These are phyloP conservation scores for Araneus ventricosus DNA, from an alignment of 1,140 invertebrate species.

Conservation along the genomic window DNA sequence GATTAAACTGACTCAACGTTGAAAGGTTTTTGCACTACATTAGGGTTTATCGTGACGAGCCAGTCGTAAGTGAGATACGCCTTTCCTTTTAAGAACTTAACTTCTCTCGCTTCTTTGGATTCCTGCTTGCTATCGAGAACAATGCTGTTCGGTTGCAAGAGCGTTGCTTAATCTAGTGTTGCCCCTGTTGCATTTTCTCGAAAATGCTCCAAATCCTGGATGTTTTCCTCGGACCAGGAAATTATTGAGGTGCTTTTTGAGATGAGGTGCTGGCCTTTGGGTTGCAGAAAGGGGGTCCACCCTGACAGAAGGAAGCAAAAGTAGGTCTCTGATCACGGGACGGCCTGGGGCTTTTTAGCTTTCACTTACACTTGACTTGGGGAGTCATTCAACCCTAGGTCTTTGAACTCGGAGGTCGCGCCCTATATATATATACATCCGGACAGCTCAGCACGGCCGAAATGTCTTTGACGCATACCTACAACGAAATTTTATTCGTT, in stretches of 20 bases:
- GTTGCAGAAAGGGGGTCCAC: slow-evolving; percentile 55
- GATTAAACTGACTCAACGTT: too few species aligned
- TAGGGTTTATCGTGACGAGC: too few species aligned
- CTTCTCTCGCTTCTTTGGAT: background rate
- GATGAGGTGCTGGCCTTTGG: slow-evolving; percentile 49
- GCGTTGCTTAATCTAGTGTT: background rate
- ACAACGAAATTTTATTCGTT: slow-evolving; percentile 15
- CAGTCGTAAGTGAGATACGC: background rate
- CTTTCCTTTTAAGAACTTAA: background rate
- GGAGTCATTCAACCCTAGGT: slow-evolving; percentile 70
- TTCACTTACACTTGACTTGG: slow-evolving; percentile 70
- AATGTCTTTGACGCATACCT: slow-evolving; percentile 60
- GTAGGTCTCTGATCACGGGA: slow-evolving; percentile 69
- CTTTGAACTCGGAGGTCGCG: slow-evolving; percentile 74
- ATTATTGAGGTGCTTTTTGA: background rate
- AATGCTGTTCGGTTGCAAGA: background rate
- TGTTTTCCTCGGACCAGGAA: slow-evolving; percentile 41
- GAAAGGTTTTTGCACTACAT: too few species aligned
- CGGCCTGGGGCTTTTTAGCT: slow-evolving; percentile 52
- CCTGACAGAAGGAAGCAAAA: slow-evolving; percentile 66
- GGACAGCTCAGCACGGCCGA: slow-evolving; percentile 45
- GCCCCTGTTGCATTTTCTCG: background rate
- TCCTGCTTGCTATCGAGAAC: too few species aligned
- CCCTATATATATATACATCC: slow-evolving; percentile 69
- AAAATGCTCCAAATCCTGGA: background rate